Conservation (phyloP, 2,797 vertebrate species). For the Amazona finschi region DNA sequence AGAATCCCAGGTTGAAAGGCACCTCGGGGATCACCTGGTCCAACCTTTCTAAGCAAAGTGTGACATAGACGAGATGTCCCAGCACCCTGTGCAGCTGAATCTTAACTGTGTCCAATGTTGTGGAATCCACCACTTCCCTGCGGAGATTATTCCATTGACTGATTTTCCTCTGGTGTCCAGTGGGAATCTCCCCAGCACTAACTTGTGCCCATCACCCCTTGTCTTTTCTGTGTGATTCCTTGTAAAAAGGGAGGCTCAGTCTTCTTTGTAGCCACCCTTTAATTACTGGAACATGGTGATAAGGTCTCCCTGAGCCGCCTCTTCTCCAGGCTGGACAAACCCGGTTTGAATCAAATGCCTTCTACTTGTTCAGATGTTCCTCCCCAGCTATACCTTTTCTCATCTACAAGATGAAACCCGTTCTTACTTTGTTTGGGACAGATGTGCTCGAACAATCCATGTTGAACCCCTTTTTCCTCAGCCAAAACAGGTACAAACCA, state of each 20-base stretch:
- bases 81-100: not conserved
- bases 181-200: not conserved
- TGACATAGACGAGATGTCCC: not conserved
- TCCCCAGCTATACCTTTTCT: not conserved
- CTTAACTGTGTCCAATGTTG: not conserved
- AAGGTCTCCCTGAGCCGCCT: not conserved
- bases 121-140: not conserved
- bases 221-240: not conserved
- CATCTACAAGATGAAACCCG: fast-evolving
- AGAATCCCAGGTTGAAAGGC: not conserved
- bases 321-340: not conserved
- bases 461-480: not conserved
- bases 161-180: not conserved
- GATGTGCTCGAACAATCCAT: not conserved
- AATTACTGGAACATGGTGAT: not conserved
- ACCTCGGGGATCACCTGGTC: not conserved
- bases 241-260: not conserved
- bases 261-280: not conserved
- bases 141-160: not conserved
- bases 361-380: not conserved
- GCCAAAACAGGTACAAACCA: not conserved
- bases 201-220: not conserved
- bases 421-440: not conserved
- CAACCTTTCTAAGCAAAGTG: not conserved
- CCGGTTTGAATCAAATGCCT: not conserved